Percentiles rank a stretch among this genome's conserved stretches.
Conservation (phyloP, 2,888 invertebrate species). For the Julus scanicus region DNA sequence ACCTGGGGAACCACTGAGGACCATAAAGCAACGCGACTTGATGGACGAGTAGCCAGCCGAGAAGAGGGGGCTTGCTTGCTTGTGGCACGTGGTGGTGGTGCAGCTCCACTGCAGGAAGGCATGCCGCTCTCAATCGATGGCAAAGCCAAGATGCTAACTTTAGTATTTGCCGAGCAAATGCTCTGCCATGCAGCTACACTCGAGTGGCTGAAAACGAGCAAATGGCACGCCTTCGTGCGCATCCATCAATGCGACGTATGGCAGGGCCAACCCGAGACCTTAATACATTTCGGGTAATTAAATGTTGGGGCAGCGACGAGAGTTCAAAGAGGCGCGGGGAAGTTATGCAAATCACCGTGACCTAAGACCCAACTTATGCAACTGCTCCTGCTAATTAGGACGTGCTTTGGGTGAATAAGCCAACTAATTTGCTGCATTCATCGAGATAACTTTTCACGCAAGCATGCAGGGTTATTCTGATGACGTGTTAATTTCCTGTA, state of each 20-base stretch:
- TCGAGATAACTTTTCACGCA: background rate
- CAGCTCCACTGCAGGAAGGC: background rate
- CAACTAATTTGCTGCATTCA: background rate
- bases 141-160: background rate
- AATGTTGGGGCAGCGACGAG: background rate
- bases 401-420: background rate
- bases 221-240: background rate
- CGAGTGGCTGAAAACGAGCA: slow-evolving; percentile 21
- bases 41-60: slow-evolving; percentile 29
- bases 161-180: slow-evolving; percentile 21
- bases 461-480: background rate
- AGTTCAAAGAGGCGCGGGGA: background rate
- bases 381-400: background rate
- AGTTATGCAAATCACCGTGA: background rate
- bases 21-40: slow-evolving; percentile 5
- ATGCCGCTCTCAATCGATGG: background rate
- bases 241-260: background rate
- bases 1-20: slow-evolving; percentile 34
- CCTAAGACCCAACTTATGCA: slow-evolving; percentile 4
- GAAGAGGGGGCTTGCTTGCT: background rate
- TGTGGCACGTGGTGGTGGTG: background rate
- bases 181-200: background rate
- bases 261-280: background rate
- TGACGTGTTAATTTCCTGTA: background rate
- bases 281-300: no score